Conservation (phyloP, 2,797 vertebrate species). For the Melanogrammus aeglefinus region DNA sequence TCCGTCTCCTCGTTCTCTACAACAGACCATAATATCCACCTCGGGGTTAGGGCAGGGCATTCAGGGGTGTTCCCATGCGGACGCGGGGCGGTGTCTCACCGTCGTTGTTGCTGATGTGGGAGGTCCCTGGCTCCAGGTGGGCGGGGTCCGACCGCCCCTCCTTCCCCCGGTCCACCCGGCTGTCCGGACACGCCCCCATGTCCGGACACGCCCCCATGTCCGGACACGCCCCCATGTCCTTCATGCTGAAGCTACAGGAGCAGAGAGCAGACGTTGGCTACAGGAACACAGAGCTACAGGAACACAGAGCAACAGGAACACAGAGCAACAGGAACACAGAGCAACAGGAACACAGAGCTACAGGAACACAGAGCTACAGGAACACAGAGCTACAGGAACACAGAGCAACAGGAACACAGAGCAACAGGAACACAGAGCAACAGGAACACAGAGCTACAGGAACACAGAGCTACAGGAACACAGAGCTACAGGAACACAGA, state of each 20-base stretch:
- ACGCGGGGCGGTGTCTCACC: constrained; percentile 61
- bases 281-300: constrained; percentile 37
- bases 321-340: neutral
- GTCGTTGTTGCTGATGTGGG: constrained; percentile 88
- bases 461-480: too few species aligned
- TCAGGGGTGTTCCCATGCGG: too few species aligned
- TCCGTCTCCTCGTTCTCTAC: constrained; percentile 97
- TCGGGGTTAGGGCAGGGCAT: too few species aligned
- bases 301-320: constrained; percentile 38
- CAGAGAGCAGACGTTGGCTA: neutral
- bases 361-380: too few species aligned
- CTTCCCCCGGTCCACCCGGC: constrained; percentile 92
- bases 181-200: constrained; percentile 74
- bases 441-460: too few species aligned
- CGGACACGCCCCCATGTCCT: constrained; percentile 79
- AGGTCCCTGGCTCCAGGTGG: constrained; percentile 85
- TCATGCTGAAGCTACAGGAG: constrained; percentile 84
- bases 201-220: constrained; percentile 82
- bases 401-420: too few species aligned
- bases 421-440: too few species aligned
- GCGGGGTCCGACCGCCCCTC: constrained; percentile 86
- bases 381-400: too few species aligned
- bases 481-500: too few species aligned
- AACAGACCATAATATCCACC: too few species aligned
- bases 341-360: neutral